phyloP scores from a whole-genome alignment of 1,140 invertebrate species.

The roundworm (Caenorhabditis elegans) region WBcel235 BX284604.4:11252501-11253000 shows the following conservation, averaged over 20 bases:
- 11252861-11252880: constrained; percentile 10
- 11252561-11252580: neutral
- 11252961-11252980: constrained; percentile 82
- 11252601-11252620: constrained; percentile 17
- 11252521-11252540: neutral
- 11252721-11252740: neutral
- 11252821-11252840: neutral
- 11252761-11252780: constrained; percentile 17
- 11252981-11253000: constrained; percentile 80
- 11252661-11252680: neutral
- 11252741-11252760: neutral
- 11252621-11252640: neutral
- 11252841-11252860: neutral
- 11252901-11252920: constrained; percentile 45
- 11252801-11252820: neutral
- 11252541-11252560: neutral
- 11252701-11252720: neutral
- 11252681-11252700: constrained; percentile 8
- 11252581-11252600: constrained; percentile 23
- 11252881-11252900: constrained; percentile 22
- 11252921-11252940: constrained; percentile 42
- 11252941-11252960: constrained; percentile 80
- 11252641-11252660: constrained; percentile 3
- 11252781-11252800: neutral
- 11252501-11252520: constrained; percentile 9